Base-by-base conservation (phyloP, 1,140 invertebrate genomes). In the Steinernema feltiae region DNA sequence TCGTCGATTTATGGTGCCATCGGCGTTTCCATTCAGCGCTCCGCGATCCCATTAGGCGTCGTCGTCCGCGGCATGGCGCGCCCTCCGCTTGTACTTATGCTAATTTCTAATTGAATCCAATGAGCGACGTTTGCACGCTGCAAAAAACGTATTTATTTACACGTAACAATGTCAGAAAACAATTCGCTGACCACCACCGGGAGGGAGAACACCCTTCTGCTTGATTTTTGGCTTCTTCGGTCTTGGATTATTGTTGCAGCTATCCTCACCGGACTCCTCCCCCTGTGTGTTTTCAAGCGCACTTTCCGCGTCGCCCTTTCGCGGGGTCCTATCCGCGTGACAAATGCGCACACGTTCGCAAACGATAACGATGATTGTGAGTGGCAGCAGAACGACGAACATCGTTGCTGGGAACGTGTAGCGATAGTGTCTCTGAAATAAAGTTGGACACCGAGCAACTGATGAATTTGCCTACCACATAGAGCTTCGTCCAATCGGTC, bases 1-100 rank as follows among this genome's bases (percentile, higher is more conserved):
- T 7, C n/a, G 41, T 21, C 53, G 53, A 63, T 63, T 63, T 63
- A 63, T 63, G 53, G 53, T 63, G 53, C 53, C 53, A 63, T 27
- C 24, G 53, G 53, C 53, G 53, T 63, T 7, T 7, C 24, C 53
- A 27, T 12, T n/a, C n/a, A n/a, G n/a, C n/a, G n/a, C n/a, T n/a
- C n/a, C n/a, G 3, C 15, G 24, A n/a, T 27, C 53, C 53, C 53
- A 63, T 63, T 27, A 63, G 24, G n/a, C 41, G 41, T 46, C 7
- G 41, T n/a, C n/a, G 7, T 21, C 15, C 53, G 12, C 53, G 7
- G 35, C 7, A 41, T 12, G 2, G 2, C 12, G 15, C 15, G 53
- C 53, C 12, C 53, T n/a, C 24, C 41, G n/a, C 12, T 63, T 63
- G 53, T 63, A 63, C 53, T 63, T 63, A 63, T 63, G 53, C 53